Percentiles rank a stretch among this genome's conserved stretches.
Conservation (phyloP, 2,113 vertebrate genomes). For the Plecturocebus donacophilus region DNA sequence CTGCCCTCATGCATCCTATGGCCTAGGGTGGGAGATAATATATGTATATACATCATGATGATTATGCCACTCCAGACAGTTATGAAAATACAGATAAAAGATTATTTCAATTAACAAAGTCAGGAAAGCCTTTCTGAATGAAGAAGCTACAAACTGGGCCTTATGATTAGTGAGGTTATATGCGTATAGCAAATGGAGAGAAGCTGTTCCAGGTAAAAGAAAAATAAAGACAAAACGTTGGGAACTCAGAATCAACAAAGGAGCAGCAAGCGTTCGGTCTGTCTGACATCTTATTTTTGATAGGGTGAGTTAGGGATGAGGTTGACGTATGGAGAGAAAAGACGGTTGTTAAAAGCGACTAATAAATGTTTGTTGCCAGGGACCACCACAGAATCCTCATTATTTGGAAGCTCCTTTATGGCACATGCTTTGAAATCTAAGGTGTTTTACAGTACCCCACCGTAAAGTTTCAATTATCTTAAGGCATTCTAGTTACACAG, state of each 20-base stretch:
- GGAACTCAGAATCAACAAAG: background rate
- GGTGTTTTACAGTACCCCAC: background rate
- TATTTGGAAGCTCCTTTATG: background rate
- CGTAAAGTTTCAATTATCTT: background rate
- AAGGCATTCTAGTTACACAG: background rate
- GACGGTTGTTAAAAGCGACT: background rate
- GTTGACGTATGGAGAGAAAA: background rate
- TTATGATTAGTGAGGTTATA: background rate
- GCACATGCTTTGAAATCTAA: slow-evolving; percentile 7
- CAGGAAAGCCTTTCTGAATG: background rate
- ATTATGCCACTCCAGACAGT: background rate
- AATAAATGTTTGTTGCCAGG: background rate
- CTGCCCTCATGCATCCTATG: background rate
- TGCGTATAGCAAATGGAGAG: background rate
- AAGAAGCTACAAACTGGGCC: background rate
- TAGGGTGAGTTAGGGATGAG: background rate
- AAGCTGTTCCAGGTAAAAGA: background rate
- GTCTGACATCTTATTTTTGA: background rate
- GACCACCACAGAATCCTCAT: background rate
- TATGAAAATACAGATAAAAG: background rate
- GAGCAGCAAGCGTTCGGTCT: background rate
- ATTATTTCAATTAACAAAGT: background rate
- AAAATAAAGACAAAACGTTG: background rate
- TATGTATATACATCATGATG: background rate
- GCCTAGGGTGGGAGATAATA: background rate